Percentiles rank a stretch among this genome's conserved stretches.
phyloP scores from a whole-genome alignment of 2,888 invertebrate genomes.

The Brenthis daphne region DNA sequence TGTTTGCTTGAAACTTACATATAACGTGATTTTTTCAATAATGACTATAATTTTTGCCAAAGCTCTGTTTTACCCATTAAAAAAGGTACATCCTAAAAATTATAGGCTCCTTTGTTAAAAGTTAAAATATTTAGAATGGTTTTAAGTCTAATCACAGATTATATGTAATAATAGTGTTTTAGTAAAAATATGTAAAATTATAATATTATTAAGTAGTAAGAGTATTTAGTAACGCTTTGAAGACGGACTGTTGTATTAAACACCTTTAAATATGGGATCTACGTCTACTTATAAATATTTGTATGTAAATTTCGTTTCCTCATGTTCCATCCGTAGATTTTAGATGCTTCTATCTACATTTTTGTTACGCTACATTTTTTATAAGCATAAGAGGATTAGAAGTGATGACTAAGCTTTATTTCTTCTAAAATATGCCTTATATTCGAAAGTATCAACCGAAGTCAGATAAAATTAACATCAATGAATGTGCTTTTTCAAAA shows the following conservation, averaged over 20 bases:
- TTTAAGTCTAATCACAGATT: too few species aligned
- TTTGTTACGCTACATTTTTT: constrained; percentile 22
- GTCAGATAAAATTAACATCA: too few species aligned
- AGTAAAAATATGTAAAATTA: too few species aligned
- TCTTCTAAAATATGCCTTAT: not conserved
- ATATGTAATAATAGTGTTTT: too few species aligned
- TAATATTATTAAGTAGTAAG: not conserved
- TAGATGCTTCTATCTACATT: constrained; percentile 20
- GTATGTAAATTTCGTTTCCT: constrained; percentile 28
- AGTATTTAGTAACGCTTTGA: constrained; percentile 7
- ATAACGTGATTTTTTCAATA: not conserved
- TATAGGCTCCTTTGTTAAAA: too few species aligned
- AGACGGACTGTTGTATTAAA: constrained; percentile 12
- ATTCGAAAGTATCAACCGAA: too few species aligned
- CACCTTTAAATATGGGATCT: constrained; percentile 24
- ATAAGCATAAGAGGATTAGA: constrained; percentile 26
- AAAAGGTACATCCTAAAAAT: too few species aligned
- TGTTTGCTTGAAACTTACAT: not conserved
- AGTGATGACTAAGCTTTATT: constrained; percentile 7
- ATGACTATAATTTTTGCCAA: too few species aligned
- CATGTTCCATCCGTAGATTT: constrained; percentile 9
- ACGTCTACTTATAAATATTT: constrained; percentile 26
- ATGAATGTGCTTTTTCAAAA: too few species aligned
- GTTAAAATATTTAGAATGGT: too few species aligned
- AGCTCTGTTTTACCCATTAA: too few species aligned